Conservation (phyloP, 2,113 vertebrate species). For the Tragelaphus strepsiceros region DNA sequence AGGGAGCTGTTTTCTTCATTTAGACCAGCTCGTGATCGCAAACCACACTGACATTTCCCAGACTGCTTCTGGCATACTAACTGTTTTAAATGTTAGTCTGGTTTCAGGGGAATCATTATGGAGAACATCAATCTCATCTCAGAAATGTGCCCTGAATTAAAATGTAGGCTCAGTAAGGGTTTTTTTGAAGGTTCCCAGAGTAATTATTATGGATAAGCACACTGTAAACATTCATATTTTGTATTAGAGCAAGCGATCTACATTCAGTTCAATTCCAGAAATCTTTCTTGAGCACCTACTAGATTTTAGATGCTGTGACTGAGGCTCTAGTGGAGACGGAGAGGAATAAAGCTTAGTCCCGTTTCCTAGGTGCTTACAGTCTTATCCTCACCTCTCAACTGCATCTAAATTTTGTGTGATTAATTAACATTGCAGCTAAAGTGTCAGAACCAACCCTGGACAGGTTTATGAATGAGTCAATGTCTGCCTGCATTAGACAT, state of each 20-base stretch:
- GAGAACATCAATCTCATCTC: conserved; percentile 10
- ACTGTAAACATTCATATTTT: not conserved
- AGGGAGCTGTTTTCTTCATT: conserved; percentile 37
- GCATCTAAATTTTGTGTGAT: not conserved
- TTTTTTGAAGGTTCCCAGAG: conserved; percentile 7
- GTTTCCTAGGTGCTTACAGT: not conserved
- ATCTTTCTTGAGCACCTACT: not conserved
- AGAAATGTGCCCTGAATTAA: conserved; percentile 30
- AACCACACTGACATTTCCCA: conserved; percentile 46
- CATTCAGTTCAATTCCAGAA: not conserved
- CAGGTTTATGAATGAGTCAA: not conserved
- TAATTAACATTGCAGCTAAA: not conserved
- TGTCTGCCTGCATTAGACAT: not conserved
- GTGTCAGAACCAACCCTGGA: not conserved
- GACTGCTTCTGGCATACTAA: conserved; percentile 53
- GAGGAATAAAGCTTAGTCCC: not conserved
- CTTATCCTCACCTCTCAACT: not conserved
- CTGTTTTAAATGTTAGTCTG: conserved; percentile 51
- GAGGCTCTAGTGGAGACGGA: not conserved
- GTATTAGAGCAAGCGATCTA: conserved; percentile 22
- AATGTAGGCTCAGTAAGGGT: conserved; percentile 3
- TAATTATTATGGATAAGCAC: conserved; percentile 14
- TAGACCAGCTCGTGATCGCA: conserved; percentile 1
- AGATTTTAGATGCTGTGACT: not conserved
- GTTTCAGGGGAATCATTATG: conserved; percentile 38